A percentile compares a stretch with the other conserved stretches of the same genome.
Conservation (phyloP, 1,140 invertebrate genomes). For the Lepidurus apus region DNA sequence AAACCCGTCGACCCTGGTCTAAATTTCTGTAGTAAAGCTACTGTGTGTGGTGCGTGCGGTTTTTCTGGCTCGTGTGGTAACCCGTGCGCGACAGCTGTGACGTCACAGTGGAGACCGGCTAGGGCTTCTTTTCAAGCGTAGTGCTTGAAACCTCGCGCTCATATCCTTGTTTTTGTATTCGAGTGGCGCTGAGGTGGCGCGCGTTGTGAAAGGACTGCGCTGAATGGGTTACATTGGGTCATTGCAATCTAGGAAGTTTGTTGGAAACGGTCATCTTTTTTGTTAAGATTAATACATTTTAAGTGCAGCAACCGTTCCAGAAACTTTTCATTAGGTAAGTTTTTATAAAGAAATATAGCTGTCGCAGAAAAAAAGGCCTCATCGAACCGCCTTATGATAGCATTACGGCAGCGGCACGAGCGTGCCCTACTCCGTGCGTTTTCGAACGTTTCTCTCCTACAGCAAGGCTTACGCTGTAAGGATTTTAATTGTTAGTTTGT, state of each 20-base stretch:
- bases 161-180: conserved; percentile 7
- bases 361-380: not conserved
- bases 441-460: not conserved
- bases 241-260: not conserved
- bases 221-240: not conserved
- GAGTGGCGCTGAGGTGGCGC: conserved; percentile 1
- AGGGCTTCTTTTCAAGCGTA: not conserved
- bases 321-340: conserved; percentile 1
- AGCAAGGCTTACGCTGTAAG: conserved; percentile 4
- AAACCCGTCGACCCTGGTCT: not conserved
- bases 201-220: conserved; percentile 3
- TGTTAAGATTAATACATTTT: conserved; percentile 2
- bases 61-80: not conserved
- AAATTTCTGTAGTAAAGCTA: not conserved
- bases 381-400: conserved; percentile 5
- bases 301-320: not conserved
- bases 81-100: not conserved
- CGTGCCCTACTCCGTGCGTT: not conserved
- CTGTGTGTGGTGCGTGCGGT: not conserved
- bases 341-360: not conserved
- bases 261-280: not conserved
- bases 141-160: not conserved
- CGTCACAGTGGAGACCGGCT: not conserved
- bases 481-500: not conserved
- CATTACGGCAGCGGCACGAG: not conserved